Base-by-base conservation (phyloP, 92 coral and sea anemone genomes). In the Anthopleura xanthogrammica region DNA sequence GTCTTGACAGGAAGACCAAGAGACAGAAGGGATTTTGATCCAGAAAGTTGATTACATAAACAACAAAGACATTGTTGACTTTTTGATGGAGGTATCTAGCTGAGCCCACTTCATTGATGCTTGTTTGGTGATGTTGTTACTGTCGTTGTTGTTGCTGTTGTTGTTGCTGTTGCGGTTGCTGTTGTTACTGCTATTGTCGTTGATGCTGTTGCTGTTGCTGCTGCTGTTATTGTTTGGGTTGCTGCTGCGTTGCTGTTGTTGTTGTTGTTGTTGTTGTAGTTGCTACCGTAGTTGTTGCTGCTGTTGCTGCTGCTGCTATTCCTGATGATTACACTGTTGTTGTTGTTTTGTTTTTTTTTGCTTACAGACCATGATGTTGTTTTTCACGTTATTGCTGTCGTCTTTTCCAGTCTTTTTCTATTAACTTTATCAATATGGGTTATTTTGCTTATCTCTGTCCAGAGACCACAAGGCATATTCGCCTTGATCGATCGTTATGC, bases 41-140 rank as follows among this genome's bases (percentile, higher is more conserved):
- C 85, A 77, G 24, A 78, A 72, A 75, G 74, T 89, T 39, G 81
- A 80, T 39, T 89, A 80, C 60, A 56, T 76, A 5, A 92, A 88
- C 79, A 93, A 93, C 91, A 93, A 84, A 42, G 87, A 85, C 56
- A 71, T 75, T 60, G 78, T 93, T 36, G 97, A 91, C 65, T 87
- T 91, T 22, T 77, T 91, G 39, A 77, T 93, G 72, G 88, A 88
- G 82, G 97, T 93, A 79, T 60, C n/a, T 60, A 60, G 65, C 23
- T 80, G 93, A 13, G 5, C 9, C 12, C 36, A 24, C 74, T 24
- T 16, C 22, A 11, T 54, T 16, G 75, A 2, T 70, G 19, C 48
- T 73, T 7, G 16, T 16, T n/a, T 41, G 17, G 78, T 75, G 50
- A 7, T 75, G 78, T 41, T 22, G 20, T 36, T 19, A 20, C 12